Percentiles rank a stretch among this genome's conserved stretches.
Evolutionary conservation across 2,113 vertebrate genomes (phyloP).

Genomic region (Pterocles gutturalis): DNA sequence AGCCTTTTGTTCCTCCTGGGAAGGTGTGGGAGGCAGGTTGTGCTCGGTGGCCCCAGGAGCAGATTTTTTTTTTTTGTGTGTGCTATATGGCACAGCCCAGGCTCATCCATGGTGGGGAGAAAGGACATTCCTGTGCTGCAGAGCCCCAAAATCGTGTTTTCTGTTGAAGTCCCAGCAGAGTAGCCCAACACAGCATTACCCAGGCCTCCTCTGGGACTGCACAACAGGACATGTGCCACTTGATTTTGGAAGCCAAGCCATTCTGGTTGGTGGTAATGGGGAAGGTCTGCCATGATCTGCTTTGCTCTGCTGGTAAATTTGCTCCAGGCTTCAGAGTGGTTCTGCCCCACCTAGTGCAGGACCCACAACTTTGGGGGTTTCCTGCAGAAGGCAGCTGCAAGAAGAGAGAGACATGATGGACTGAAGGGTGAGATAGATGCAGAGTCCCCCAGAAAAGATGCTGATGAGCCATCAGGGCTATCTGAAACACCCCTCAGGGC

Average conservation of each 20-base stretch:
- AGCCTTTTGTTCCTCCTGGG: constrained; percentile 30
- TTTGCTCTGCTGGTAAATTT: background rate
- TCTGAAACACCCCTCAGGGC: background rate
- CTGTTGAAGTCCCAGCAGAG: background rate
- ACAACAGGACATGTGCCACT: background rate
- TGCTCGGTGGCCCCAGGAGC: background rate
- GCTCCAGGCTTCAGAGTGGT: background rate
- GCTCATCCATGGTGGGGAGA: background rate
- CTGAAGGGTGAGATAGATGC: background rate
- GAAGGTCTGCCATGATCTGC: background rate
- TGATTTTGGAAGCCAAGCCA: background rate
- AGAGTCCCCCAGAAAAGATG: background rate
- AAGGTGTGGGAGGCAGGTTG: background rate
- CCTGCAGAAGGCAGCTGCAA: background rate
- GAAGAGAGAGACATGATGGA: background rate
- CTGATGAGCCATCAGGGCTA: background rate
- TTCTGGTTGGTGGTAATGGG: too few species aligned
- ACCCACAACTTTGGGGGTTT: background rate
- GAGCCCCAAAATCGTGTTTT: background rate
- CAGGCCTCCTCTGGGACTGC: background rate
- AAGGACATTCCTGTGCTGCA: background rate
- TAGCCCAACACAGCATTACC: background rate
- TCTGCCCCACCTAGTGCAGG: background rate
- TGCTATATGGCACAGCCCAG: background rate
- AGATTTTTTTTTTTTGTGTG: background rate